These are phyloP conservation scores for Xanthorhoe spadicearia DNA, from an alignment of 2,888 invertebrate species.

Conservation along the genomic window DNA sequence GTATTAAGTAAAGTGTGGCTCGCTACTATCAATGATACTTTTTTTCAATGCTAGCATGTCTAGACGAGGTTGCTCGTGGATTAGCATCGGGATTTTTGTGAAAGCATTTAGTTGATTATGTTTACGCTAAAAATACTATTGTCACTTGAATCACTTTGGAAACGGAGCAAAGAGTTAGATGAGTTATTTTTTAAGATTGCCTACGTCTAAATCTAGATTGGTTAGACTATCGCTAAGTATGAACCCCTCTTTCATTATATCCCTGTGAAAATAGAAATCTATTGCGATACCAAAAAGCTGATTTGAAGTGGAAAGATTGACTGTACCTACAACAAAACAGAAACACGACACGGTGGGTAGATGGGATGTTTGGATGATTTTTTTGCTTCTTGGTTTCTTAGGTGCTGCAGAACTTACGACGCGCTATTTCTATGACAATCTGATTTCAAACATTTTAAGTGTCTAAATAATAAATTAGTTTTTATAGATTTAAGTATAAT, in stretches of 20 bases:
- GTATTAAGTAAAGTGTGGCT: neutral
- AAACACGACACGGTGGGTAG: slow-evolving; percentile 19
- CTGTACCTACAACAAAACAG: neutral
- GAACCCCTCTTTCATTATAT: too few relatives aligned
- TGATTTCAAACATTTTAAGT: neutral
- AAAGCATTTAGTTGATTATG: neutral
- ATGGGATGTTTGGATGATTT: slow-evolving; percentile 2
- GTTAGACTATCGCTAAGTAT: neutral
- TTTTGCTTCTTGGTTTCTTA: slow-evolving; percentile 8
- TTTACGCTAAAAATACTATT: too few relatives aligned
- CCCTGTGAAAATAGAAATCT: neutral
- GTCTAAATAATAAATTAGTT: neutral
- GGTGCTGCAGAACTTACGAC: neutral
- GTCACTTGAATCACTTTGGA: too few relatives aligned
- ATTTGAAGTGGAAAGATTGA: neutral
- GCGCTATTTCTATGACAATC: neutral
- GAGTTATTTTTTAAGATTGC: neutral
- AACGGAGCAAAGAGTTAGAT: too few relatives aligned
- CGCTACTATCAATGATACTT: too few relatives aligned
- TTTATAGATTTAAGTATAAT: neutral
- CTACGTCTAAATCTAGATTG: neutral
- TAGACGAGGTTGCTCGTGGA: neutral
- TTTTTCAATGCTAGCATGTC: too few relatives aligned
- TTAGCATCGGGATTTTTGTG: neutral
- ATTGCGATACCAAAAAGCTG: slow-evolving; percentile 4